Percentiles rank a stretch among this genome's conserved stretches.
Evolutionary conservation across 1,140 invertebrate species (phyloP).

Genomic region (Drosophila truncata): DNA sequence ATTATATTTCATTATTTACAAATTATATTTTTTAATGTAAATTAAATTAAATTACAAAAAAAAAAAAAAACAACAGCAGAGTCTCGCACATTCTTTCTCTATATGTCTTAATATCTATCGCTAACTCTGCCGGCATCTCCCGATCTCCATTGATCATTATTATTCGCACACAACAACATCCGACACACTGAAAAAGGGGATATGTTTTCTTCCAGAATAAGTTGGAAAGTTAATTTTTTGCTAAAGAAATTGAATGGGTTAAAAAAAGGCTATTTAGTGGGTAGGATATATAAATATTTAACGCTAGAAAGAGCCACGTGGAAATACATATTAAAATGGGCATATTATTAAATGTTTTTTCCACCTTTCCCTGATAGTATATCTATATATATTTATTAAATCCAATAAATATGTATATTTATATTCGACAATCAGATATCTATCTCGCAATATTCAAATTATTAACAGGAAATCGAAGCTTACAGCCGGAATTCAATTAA

Average conservation of each 20-base stretch:
- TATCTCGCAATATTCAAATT: too few species aligned
- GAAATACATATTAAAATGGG: not conserved
- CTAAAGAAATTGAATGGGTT: not conserved
- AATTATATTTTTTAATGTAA: conserved; percentile 82
- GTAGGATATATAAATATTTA: not conserved
- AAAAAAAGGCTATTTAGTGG: not conserved
- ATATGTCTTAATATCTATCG: not conserved
- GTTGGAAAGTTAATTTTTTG: not conserved
- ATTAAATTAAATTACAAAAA: conserved; percentile 81
- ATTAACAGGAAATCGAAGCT: too few species aligned
- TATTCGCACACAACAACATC: conserved; percentile 3
- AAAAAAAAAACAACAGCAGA: conserved; percentile 44
- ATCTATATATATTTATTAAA: not conserved
- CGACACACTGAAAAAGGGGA: not conserved
- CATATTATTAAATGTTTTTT: conserved; percentile 3
- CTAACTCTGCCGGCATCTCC: not conserved
- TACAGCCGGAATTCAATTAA: conserved; percentile 5
- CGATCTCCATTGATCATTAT: conserved; percentile 2
- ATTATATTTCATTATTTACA: conserved; percentile 82
- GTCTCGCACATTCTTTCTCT: conserved; percentile 42
- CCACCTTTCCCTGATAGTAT: not conserved
- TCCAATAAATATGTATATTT: too few species aligned
- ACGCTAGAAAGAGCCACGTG: not conserved
- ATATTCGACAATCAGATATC: not conserved
- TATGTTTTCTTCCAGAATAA: not conserved